These are phyloP conservation scores for Strigamia crassipes DNA, from an alignment of 2,888 invertebrate species.

Conservation along the genomic window DNA sequence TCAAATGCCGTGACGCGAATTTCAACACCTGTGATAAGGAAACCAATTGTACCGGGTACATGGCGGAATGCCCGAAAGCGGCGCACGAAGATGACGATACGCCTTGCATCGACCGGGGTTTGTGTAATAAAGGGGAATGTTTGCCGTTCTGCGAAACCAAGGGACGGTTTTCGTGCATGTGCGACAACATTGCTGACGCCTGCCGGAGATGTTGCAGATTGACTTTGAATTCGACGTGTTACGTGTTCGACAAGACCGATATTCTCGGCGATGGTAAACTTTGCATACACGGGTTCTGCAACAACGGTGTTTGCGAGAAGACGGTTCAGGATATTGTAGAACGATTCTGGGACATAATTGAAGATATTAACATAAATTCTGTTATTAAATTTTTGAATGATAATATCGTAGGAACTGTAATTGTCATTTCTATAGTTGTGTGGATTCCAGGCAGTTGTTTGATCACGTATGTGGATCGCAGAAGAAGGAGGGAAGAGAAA, in stretches of 20 bases:
- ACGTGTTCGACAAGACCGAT: slow-evolving; percentile 84
- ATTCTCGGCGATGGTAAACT: slow-evolving; percentile 91
- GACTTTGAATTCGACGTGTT: slow-evolving; percentile 88
- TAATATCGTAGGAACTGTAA: slow-evolving; percentile 91
- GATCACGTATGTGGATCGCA: slow-evolving; percentile 69
- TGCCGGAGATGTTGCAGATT: slow-evolving; percentile 93
- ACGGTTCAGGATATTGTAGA: slow-evolving; percentile 94
- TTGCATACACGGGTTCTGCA: slow-evolving; percentile 95
- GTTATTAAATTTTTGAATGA: slow-evolving; percentile 84
- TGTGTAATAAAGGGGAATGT: slow-evolving; percentile 88
- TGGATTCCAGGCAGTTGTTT: slow-evolving; percentile 95
- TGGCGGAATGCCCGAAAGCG: slow-evolving; percentile 81
- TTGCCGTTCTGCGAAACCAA: slow-evolving; percentile 94
- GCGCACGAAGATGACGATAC: slow-evolving; percentile 85
- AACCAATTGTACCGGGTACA: slow-evolving; percentile 73
- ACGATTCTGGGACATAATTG: slow-evolving; percentile 96
- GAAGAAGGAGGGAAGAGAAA: slow-evolving; percentile 44
- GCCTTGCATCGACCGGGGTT: slow-evolving; percentile 86
- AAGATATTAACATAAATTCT: slow-evolving; percentile 92
- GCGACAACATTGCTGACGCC: slow-evolving; percentile 75
- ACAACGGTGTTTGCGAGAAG: slow-evolving; percentile 93
- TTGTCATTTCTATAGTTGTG: slow-evolving; percentile 84
- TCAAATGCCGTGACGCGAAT: slow-evolving; percentile 81
- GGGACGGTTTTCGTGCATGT: slow-evolving; percentile 92
- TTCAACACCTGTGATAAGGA: slow-evolving; percentile 91